phyloP scores from a whole-genome alignment of 2,888 invertebrate species.

The Agapostemon virescens region DNA sequence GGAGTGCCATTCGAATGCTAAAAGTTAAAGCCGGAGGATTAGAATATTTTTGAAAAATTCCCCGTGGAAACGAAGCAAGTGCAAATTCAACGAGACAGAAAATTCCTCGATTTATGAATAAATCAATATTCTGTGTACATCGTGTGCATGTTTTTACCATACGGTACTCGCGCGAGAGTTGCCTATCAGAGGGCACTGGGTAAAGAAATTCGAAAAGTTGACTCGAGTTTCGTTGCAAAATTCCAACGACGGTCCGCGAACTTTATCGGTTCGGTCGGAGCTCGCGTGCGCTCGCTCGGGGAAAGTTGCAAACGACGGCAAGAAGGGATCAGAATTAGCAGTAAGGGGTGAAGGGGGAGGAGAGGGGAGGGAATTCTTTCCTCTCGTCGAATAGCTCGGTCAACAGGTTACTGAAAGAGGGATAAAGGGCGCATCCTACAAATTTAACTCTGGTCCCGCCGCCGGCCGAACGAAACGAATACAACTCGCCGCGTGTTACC shows the following conservation, averaged over 20 bases:
- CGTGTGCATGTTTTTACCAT: not conserved
- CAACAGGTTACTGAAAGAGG: constrained; percentile 51
- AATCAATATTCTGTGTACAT: not conserved
- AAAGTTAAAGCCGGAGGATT: too few species aligned
- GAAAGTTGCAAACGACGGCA: not conserved
- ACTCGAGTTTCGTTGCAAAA: not conserved
- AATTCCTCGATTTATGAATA: not conserved
- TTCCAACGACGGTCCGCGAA: not conserved
- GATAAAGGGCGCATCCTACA: constrained; percentile 42
- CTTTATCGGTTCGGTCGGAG: not conserved
- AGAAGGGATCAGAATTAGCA: constrained; percentile 18
- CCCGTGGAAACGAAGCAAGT: too few species aligned
- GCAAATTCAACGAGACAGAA: not conserved
- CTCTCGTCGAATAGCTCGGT: constrained; percentile 33
- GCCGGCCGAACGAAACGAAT: constrained; percentile 53
- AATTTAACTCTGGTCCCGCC: constrained; percentile 48
- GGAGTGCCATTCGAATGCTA: too few species aligned
- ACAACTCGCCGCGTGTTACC: constrained; percentile 47
- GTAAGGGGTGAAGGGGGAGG: too few species aligned
- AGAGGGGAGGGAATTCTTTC: not conserved
- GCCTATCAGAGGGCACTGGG: not conserved
- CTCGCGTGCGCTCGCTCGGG: not conserved
- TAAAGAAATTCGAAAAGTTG: not conserved
- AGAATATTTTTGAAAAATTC: not conserved
- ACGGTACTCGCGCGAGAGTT: not conserved